phyloP scores from a whole-genome alignment of 2,888 invertebrate species.

The Omphaloscelis lunosa region DNA sequence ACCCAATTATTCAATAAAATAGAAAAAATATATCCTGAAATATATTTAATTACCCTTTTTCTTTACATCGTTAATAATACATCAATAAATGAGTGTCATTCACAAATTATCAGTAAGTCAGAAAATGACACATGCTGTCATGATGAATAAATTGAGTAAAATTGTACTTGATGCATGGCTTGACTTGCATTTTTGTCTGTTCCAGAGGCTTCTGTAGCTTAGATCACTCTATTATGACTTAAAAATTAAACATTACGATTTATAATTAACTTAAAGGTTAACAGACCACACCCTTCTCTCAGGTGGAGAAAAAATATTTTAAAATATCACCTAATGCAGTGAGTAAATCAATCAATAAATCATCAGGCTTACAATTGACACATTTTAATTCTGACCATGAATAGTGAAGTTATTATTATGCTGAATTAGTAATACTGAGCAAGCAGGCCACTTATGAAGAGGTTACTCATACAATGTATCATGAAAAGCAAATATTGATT shows the following conservation, averaged over 20 bases:
- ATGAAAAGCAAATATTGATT: constrained; percentile 42
- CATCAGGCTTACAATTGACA: constrained; percentile 23
- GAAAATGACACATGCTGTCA: constrained; percentile 55
- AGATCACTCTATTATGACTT: constrained; percentile 35
- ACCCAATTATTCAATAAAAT: constrained; percentile 55
- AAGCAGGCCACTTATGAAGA: constrained; percentile 20
- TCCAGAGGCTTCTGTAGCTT: constrained; percentile 32
- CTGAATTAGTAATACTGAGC: constrained; percentile 23
- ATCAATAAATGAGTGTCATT: constrained; percentile 40
- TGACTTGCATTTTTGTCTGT: constrained; percentile 24
- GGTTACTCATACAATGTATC: constrained; percentile 45
- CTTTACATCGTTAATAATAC: not conserved
- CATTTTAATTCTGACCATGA: constrained; percentile 43
- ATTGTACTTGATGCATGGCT: constrained; percentile 20
- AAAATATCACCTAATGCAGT: constrained; percentile 18
- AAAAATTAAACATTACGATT: constrained; percentile 28
- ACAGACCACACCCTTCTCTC: constrained; percentile 64
- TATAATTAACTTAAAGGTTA: constrained; percentile 52
- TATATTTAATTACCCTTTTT: constrained; percentile 9
- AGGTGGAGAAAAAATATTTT: constrained; percentile 26
- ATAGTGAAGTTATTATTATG: constrained; percentile 30
- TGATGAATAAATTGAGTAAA: constrained; percentile 23
- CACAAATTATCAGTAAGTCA: constrained; percentile 39
- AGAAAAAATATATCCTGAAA: not conserved
- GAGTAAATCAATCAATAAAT: constrained; percentile 29